These are phyloP conservation scores for Ictidomys tridecemlineatus DNA, from an alignment of 2,113 vertebrate genomes.

Conservation along the genomic window DNA sequence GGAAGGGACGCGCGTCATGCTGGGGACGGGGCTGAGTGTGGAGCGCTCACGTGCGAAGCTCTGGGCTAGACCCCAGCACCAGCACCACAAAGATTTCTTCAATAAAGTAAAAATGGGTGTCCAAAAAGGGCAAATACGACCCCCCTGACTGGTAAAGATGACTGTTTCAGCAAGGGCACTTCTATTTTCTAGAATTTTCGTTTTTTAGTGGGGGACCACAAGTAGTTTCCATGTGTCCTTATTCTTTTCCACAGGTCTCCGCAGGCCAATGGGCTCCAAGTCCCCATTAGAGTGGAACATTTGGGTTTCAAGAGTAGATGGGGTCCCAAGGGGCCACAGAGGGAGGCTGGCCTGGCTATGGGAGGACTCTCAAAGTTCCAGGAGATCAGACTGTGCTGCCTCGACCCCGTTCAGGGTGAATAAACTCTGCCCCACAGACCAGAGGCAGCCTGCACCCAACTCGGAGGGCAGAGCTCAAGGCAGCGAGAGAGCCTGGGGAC, in stretches of 20 bases:
- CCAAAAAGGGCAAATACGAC: neutral
- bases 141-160: neutral
- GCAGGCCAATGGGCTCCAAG: neutral
- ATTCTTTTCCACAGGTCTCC: neutral
- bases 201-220: neutral
- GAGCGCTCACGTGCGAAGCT: no score
- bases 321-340: neutral
- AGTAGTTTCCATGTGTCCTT: neutral
- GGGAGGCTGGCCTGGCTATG: neutral
- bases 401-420: neutral
- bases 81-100: no score
- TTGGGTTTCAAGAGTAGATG: neutral
- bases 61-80: no score
- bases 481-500: neutral
- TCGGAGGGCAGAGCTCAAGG: neutral
- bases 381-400: neutral
- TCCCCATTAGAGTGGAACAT: neutral
- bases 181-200: neutral
- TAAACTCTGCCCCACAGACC: neutral
- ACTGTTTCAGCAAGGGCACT: neutral
- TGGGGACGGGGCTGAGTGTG: no score
- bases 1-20: no score
- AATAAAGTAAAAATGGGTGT: neutral
- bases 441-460: neutral
- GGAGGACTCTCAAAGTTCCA: neutral